Evolutionary conservation across 2,888 invertebrate genomes (phyloP).

Genomic region (Drosophila niveifrons): DNA sequence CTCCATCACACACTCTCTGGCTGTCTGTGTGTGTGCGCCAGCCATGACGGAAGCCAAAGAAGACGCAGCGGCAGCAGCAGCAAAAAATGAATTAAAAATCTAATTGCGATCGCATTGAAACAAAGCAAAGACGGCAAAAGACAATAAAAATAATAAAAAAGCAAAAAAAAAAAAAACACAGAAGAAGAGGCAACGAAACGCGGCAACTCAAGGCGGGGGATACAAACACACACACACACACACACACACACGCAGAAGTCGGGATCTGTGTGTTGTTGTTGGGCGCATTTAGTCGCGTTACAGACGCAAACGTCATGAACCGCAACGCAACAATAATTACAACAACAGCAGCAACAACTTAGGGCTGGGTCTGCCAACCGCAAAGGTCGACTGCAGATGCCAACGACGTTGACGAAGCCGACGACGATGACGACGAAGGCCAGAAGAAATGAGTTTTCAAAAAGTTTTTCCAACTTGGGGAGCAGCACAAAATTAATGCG

Average conservation of each 20-base stretch:
- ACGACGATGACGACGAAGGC: slow-evolving; percentile 54
- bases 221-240: slow-evolving; percentile 17
- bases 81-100: slow-evolving; percentile 77
- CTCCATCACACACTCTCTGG: not conserved
- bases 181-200: slow-evolving; percentile 44
- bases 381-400: slow-evolving; percentile 79
- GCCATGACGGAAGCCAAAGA: slow-evolving; percentile 75
- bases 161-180: slow-evolving; percentile 7
- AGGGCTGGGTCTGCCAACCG: slow-evolving; percentile 75
- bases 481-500: slow-evolving; percentile 75
- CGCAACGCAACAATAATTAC: slow-evolving; percentile 82
- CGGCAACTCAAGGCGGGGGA: slow-evolving; percentile 50
- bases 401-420: slow-evolving; percentile 47
- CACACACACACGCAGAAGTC: slow-evolving; percentile 27
- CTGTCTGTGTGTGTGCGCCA: slow-evolving; percentile 54
- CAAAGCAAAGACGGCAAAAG: slow-evolving; percentile 72
- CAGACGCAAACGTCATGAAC: slow-evolving; percentile 80
- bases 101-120: slow-evolving; percentile 78
- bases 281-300: slow-evolving; percentile 75
- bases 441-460: slow-evolving; percentile 78
- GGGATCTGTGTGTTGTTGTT: slow-evolving; percentile 36
- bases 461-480: slow-evolving; percentile 74
- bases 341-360: slow-evolving; percentile 63
- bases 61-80: slow-evolving; percentile 59
- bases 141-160: slow-evolving; percentile 52